Evolutionary conservation across 2,888 invertebrate genomes (phyloP).

Genomic region (Lordiphosa fenestrarum): DNA sequence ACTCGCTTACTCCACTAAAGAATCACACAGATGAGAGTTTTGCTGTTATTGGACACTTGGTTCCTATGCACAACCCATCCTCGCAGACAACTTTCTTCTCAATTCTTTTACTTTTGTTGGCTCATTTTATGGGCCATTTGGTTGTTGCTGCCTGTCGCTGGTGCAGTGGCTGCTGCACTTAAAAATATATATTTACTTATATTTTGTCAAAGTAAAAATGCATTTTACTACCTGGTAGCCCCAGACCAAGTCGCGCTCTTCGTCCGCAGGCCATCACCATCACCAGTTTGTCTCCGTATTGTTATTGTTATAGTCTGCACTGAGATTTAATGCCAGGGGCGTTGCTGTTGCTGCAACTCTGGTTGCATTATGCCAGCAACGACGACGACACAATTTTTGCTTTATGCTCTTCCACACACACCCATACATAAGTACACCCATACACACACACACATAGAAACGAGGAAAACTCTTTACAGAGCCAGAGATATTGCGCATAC

Average conservation of each 20-base stretch:
- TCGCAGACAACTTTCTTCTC: too few relatives aligned
- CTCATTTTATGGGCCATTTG: conserved; percentile 35
- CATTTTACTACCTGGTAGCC: conserved; percentile 47
- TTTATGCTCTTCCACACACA: conserved; percentile 39
- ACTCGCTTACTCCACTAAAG: too few relatives aligned
- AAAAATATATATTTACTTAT: conserved; percentile 59
- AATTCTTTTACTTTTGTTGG: conserved; percentile 13
- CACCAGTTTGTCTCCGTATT: conserved; percentile 1
- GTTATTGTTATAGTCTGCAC: conserved; percentile 31
- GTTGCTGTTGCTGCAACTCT: conserved; percentile 22
- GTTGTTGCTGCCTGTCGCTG: conserved; percentile 23
- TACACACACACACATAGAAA: conserved; percentile 12
- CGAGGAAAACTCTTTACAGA: conserved; percentile 19
- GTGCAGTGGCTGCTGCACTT: conserved; percentile 39
- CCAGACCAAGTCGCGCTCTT: not conserved
- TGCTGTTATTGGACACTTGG: too few relatives aligned
- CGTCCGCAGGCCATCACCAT: not conserved
- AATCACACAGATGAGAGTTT: too few relatives aligned
- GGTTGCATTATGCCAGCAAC: conserved; percentile 45
- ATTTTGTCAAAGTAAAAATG: conserved; percentile 41
- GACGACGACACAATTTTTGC: conserved; percentile 66
- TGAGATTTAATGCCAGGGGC: conserved; percentile 54
- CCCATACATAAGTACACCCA: too few relatives aligned
- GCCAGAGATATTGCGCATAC: conserved; percentile 68
- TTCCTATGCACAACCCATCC: too few relatives aligned